These are phyloP conservation scores for Operophtera brumata DNA, from an alignment of 2,888 invertebrate species.

Conservation along the genomic window DNA sequence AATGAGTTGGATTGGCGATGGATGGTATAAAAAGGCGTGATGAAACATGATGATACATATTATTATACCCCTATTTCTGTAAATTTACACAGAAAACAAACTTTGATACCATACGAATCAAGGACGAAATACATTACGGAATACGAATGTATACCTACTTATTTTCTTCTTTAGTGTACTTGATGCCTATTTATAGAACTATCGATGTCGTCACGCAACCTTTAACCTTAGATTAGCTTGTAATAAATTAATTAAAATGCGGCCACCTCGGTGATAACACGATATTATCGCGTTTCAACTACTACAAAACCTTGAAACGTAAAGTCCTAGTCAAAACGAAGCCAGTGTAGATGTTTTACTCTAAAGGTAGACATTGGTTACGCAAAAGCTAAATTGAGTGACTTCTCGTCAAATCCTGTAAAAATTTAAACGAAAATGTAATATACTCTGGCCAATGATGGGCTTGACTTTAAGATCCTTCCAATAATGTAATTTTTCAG, in stretches of 20 bases:
- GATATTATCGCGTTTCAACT: constrained; percentile 22
- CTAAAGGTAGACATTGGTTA: too few species aligned
- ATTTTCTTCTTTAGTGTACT: constrained; percentile 6
- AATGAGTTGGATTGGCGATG: too few species aligned
- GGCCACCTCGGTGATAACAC: constrained; percentile 26
- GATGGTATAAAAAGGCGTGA: too few species aligned
- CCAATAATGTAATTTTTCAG: too few species aligned
- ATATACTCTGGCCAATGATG: too few species aligned
- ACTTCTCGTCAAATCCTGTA: too few species aligned
- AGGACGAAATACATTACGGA: not conserved
- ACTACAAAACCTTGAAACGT: constrained; percentile 17
- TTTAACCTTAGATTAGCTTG: constrained; percentile 23
- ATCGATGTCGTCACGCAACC: constrained; percentile 28
- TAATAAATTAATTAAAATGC: constrained; percentile 36
- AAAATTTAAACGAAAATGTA: too few species aligned
- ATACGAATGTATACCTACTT: not conserved
- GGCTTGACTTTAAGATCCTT: too few species aligned
- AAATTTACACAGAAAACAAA: not conserved
- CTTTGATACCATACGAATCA: not conserved
- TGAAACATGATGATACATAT: too few species aligned
- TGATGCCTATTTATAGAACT: constrained; percentile 13
- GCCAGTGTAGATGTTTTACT: not conserved
- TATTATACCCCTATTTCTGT: too few species aligned
- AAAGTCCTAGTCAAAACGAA: not conserved
- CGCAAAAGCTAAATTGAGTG: too few species aligned